Percentiles rank a stretch among this genome's conserved stretches.
Conservation (phyloP, 2,888 invertebrate genomes). For the Campoletis raptor region DNA sequence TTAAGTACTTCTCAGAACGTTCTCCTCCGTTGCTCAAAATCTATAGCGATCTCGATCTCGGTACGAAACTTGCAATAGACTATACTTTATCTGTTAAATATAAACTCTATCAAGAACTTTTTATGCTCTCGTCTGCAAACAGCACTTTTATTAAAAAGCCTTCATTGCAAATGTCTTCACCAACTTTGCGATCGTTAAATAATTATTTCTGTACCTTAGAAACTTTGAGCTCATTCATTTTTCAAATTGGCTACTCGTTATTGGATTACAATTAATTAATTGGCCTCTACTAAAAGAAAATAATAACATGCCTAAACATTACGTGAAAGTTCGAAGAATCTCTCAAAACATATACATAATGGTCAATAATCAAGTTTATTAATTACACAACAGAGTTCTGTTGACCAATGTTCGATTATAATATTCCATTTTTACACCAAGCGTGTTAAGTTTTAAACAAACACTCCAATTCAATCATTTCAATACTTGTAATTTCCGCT, state of each 20-base stretch:
- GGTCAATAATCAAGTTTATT: not conserved
- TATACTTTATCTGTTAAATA: not conserved
- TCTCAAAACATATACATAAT: not conserved
- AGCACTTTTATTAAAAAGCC: constrained; percentile 1
- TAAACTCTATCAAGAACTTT: constrained; percentile 8
- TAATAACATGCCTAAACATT: not conserved
- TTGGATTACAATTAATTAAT: not conserved
- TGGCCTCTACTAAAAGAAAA: not conserved
- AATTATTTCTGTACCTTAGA: not conserved
- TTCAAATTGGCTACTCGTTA: not conserved
- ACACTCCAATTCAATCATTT: too few relatives aligned
- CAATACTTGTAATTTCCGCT: not conserved
- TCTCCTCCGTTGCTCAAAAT: not conserved
- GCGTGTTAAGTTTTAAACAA: too few relatives aligned
- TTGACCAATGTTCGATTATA: not conserved
- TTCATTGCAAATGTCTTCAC: not conserved
- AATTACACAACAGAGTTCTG: not conserved
- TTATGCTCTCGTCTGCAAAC: not conserved
- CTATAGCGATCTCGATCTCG: not conserved
- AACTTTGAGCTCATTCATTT: not conserved
- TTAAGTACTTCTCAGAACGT: not conserved
- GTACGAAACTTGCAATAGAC: not conserved
- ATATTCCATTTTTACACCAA: not conserved
- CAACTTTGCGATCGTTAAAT: not conserved
- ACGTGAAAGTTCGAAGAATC: not conserved